Percentiles rank a stretch among this genome's conserved stretches.
phyloP scores from a whole-genome alignment of 2,888 invertebrate species.

The Rhingia rostrata region DNA sequence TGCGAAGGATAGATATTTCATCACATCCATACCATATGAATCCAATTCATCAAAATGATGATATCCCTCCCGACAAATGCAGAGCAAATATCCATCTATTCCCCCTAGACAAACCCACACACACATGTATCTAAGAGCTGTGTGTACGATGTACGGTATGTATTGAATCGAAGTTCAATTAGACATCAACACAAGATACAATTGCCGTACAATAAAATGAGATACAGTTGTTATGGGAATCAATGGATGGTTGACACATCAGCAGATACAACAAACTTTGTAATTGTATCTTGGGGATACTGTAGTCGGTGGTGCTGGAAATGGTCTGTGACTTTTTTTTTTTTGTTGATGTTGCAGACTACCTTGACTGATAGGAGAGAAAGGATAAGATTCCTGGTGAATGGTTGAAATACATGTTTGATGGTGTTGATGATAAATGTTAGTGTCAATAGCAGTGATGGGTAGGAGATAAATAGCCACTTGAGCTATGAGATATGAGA shows the following conservation, averaged over 20 bases:
- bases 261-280: slow-evolving; percentile 27
- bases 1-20: slow-evolving; percentile 21
- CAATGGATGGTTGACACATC: slow-evolving; percentile 12
- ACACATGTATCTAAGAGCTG: slow-evolving; percentile 2
- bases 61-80: slow-evolving; percentile 26
- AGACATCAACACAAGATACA: slow-evolving; percentile 38
- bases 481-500: neutral
- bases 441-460: neutral
- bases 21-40: slow-evolving; percentile 57
- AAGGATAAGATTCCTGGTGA: neutral
- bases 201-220: slow-evolving; percentile 34
- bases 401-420: neutral
- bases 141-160: neutral
- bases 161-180: slow-evolving; percentile 54
- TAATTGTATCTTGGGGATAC: slow-evolving; percentile 37
- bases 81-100: slow-evolving; percentile 16
- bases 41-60: slow-evolving; percentile 49
- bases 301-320: neutral
- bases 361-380: neutral
- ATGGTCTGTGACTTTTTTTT: neutral
- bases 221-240: slow-evolving; percentile 1
- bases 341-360: neutral
- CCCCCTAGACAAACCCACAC: slow-evolving; percentile 5
- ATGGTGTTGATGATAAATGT: slow-evolving; percentile 17
- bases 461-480: neutral